A percentile compares a stretch with the other conserved stretches of the same genome.
These are phyloP conservation scores for Reticulitermes speratus DNA, from an alignment of 1,140 invertebrate species.

Conservation along the genomic window DNA sequence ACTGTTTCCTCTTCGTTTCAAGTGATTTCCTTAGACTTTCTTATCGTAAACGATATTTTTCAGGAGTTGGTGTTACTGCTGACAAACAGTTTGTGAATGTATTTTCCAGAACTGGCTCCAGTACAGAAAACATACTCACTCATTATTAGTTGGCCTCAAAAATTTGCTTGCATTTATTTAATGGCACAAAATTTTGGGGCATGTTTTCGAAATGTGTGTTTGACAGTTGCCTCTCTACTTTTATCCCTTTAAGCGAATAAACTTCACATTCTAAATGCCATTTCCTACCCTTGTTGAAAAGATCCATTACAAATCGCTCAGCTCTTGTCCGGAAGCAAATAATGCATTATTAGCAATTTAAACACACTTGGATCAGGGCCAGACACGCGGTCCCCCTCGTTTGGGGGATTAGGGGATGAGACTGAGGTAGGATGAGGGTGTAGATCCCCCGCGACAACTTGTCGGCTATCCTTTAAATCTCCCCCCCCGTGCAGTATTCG, in stretches of 20 bases:
- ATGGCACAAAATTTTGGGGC: not conserved
- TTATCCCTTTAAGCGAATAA: not conserved
- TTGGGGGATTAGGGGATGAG: not conserved
- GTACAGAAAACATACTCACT: not conserved
- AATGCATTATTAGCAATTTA: not conserved
- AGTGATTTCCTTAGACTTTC: not conserved
- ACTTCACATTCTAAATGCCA: not conserved
- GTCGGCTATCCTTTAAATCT: no score
- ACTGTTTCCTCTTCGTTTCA: no score
- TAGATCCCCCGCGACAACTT: no score
- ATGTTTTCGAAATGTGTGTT: not conserved
- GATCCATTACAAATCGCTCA: not conserved
- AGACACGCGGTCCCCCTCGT: not conserved
- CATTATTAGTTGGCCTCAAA: not conserved
- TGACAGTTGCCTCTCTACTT: no score
- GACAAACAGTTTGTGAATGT: not conserved
- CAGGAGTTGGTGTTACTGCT: not conserved
- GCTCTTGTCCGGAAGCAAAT: not conserved
- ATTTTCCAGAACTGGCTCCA: not conserved
- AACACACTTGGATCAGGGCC: not conserved
- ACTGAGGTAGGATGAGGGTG: not conserved
- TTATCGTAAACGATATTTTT: not conserved
- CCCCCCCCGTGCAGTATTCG: not conserved
- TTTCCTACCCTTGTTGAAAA: not conserved
- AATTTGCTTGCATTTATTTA: not conserved